A percentile compares a stretch with the other conserved stretches of the same genome.
phyloP scores from a whole-genome alignment of 2,797 vertebrate genomes.

The Allobates femoralis region DNA sequence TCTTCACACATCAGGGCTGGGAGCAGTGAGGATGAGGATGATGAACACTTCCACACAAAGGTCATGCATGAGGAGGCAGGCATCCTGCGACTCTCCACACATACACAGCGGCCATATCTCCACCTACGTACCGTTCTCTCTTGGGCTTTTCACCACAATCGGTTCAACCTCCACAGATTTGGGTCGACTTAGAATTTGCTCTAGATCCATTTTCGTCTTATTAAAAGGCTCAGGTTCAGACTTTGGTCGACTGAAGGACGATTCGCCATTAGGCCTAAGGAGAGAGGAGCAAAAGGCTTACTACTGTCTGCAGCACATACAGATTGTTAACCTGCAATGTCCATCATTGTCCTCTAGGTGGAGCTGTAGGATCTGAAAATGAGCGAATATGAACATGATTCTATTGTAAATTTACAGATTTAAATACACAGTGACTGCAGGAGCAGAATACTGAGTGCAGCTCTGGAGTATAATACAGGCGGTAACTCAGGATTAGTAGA shows the following conservation, averaged over 20 bases:
- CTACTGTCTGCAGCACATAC: neutral
- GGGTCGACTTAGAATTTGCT: conserved; percentile 79
- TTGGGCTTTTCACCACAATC: conserved; percentile 70
- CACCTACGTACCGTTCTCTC: conserved; percentile 78
- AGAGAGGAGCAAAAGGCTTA: neutral
- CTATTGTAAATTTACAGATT: too few species aligned
- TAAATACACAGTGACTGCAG: too few species aligned
- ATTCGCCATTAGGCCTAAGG: conserved; percentile 53
- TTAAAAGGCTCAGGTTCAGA: conserved; percentile 82
- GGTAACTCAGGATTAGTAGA: too few species aligned
- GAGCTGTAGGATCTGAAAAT: neutral
- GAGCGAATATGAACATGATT: too few species aligned
- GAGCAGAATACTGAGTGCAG: too few species aligned
- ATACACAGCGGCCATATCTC: neutral
- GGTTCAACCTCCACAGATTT: conserved; percentile 83
- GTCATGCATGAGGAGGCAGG: neutral
- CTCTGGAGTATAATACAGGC: too few species aligned
- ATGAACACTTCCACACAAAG: neutral
- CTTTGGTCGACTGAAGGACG: conserved; percentile 79
- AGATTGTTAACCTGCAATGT: neutral
- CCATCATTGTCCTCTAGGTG: neutral
- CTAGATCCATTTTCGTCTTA: conserved; percentile 80
- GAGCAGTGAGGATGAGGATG: neutral
- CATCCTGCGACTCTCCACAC: neutral
- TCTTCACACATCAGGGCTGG: neutral